phyloP scores from a whole-genome alignment of 2,113 vertebrate species.

The Oophaga pumilio region DNA sequence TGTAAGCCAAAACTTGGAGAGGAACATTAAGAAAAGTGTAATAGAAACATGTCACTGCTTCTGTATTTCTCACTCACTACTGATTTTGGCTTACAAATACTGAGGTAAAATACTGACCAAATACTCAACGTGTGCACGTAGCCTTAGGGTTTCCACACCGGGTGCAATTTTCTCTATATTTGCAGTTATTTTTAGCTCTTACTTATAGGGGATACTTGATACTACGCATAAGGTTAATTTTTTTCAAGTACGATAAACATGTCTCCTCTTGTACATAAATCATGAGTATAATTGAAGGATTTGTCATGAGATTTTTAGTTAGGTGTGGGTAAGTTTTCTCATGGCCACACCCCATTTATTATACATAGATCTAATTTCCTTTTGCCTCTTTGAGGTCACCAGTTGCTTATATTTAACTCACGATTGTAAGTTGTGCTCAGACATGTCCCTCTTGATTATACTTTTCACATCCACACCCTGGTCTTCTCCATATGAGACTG shows the following conservation, averaged over 20 bases:
- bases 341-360: constrained; percentile 56
- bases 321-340: constrained; percentile 56
- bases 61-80: too few species aligned
- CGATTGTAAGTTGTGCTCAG: constrained; percentile 31
- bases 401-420: constrained; percentile 48
- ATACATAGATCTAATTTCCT: constrained; percentile 50
- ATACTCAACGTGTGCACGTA: too few species aligned
- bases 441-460: constrained; percentile 35
- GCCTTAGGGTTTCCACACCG: not conserved
- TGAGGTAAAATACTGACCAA: too few species aligned
- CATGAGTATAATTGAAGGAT: constrained; percentile 53
- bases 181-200: not conserved
- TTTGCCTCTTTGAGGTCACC: constrained; percentile 56
- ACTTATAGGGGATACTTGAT: not conserved
- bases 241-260: not conserved
- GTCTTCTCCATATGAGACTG: constrained; percentile 4
- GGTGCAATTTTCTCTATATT: not conserved
- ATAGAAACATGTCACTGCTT: too few species aligned
- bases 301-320: constrained; percentile 53
- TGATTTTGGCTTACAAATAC: too few species aligned
- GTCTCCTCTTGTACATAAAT: constrained; percentile 46
- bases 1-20: too few species aligned
- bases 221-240: not conserved
- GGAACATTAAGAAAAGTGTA: too few species aligned
- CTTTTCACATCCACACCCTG: constrained; percentile 49